These are phyloP conservation scores for Ptychobarbus kaznakovi DNA, from an alignment of 2,797 vertebrate species.

Conservation along the genomic window DNA sequence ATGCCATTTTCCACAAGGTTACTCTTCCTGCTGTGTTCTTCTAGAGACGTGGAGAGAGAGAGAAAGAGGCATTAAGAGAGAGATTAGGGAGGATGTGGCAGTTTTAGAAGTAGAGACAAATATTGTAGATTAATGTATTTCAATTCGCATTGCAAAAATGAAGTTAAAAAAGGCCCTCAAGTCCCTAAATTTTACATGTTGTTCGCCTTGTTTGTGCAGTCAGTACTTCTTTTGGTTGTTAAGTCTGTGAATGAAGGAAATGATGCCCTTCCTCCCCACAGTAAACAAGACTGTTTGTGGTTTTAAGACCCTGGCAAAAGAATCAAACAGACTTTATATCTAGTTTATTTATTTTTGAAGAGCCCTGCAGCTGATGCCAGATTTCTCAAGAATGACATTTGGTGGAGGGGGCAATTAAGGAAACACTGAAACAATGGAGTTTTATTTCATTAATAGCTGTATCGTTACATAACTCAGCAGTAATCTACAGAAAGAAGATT, in stretches of 20 bases:
- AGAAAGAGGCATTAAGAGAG: slow-evolving; percentile 18
- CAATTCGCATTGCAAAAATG: not conserved
- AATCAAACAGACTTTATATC: slow-evolving; percentile 17
- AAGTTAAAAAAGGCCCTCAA: not conserved
- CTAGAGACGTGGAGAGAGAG: slow-evolving; percentile 43
- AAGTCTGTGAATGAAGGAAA: not conserved
- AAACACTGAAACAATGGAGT: slow-evolving; percentile 16
- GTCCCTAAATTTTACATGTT: not conserved
- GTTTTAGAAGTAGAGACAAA: slow-evolving; percentile 5
- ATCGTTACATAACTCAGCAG: not conserved
- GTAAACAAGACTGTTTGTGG: slow-evolving; percentile 1
- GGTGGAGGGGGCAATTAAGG: slow-evolving; percentile 1
- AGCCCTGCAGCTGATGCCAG: slow-evolving; percentile 9
- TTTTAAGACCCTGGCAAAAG: slow-evolving; percentile 6
- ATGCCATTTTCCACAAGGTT: slow-evolving; percentile 77
- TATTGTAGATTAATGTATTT: slow-evolving; percentile 2
- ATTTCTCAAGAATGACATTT: not conserved
- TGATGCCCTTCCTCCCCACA: not conserved
- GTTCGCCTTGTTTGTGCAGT: slow-evolving; percentile 14
- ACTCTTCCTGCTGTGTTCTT: slow-evolving; percentile 69
- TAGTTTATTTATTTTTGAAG: slow-evolving; percentile 14
- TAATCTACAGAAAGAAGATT: not conserved
- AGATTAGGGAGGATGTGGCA: not conserved
- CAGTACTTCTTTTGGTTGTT: not conserved
- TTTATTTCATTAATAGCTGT: not conserved